These are phyloP conservation scores for Melanotaenia maccullochi DNA, from an alignment of 2,797 vertebrate genomes.

Conservation along the genomic window DNA sequence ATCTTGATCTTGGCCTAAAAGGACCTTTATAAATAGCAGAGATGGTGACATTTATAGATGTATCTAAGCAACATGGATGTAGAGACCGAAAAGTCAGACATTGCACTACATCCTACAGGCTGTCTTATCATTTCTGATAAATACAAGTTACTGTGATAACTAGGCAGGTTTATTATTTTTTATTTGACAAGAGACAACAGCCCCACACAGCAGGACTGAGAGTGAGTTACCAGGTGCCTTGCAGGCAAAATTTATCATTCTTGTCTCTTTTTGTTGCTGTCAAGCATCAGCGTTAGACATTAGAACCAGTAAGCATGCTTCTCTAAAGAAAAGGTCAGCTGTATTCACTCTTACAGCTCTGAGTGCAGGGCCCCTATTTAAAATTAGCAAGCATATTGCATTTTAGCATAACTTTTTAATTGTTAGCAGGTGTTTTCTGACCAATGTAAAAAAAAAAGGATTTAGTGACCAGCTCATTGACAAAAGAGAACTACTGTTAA, in stretches of 20 bases:
- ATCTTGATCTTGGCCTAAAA: slow-evolving; percentile 63
- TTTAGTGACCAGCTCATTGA: neutral
- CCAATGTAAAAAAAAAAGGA: neutral
- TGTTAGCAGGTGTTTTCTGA: neutral
- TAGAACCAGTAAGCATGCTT: neutral
- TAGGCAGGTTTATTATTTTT: neutral
- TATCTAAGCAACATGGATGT: slow-evolving; percentile 70
- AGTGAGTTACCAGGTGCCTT: neutral
- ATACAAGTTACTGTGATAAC: neutral
- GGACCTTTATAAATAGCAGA: slow-evolving; percentile 66
- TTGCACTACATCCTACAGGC: neutral
- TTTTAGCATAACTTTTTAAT: neutral
- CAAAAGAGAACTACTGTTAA: neutral
- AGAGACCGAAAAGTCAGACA: slow-evolving; percentile 12
- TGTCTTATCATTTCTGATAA: neutral
- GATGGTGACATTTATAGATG: slow-evolving; percentile 70
- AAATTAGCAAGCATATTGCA: neutral
- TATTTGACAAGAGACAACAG: neutral
- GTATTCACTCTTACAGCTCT: neutral
- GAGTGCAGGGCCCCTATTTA: neutral
- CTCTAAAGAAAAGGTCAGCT: neutral
- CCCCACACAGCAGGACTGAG: neutral
- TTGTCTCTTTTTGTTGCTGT: neutral
- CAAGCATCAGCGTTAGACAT: neutral
- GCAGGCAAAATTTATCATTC: neutral